These are phyloP conservation scores for Pyrocoelia pectoralis DNA, from an alignment of 2,888 invertebrate genomes.

Conservation along the genomic window DNA sequence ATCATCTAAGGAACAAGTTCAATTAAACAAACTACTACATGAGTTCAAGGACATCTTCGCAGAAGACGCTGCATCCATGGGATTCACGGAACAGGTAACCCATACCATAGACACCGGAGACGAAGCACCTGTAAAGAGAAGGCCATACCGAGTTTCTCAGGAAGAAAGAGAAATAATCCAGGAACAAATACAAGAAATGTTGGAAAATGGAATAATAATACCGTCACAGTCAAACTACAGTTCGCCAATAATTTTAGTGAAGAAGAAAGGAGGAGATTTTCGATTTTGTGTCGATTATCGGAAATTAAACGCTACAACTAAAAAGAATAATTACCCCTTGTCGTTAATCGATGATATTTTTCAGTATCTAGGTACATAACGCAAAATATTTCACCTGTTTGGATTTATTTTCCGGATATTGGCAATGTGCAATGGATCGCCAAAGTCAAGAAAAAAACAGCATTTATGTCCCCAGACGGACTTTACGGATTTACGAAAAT, in stretches of 20 bases:
- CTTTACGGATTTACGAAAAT: constrained; percentile 40
- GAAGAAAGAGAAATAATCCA: neutral
- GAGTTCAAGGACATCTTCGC: neutral
- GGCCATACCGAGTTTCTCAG: constrained; percentile 5
- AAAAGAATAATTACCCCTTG: constrained; percentile 38
- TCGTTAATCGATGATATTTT: constrained; percentile 41
- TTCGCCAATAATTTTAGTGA: constrained; percentile 1
- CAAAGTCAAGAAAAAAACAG: constrained; percentile 36
- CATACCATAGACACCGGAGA: neutral
- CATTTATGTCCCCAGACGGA: constrained; percentile 40
- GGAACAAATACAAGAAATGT: constrained; percentile 1
- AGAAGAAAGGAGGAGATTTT: constrained; percentile 8
- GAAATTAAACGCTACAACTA: constrained; percentile 30
- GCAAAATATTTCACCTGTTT: constrained; percentile 39
- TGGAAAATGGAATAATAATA: neutral
- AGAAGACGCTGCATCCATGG: neutral
- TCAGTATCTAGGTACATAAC: constrained; percentile 30
- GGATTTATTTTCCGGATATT: constrained; percentile 42
- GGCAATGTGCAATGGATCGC: constrained; percentile 36
- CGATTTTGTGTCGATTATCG: constrained; percentile 37
- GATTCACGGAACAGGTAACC: neutral
- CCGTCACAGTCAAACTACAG: neutral
- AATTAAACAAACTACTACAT: neutral
- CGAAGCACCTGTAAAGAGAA: neutral
- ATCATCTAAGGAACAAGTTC: neutral